A percentile compares a stretch with the other conserved stretches of the same genome.
Conservation (phyloP, 2,888 invertebrate species). For the Ophion obscuratus region DNA sequence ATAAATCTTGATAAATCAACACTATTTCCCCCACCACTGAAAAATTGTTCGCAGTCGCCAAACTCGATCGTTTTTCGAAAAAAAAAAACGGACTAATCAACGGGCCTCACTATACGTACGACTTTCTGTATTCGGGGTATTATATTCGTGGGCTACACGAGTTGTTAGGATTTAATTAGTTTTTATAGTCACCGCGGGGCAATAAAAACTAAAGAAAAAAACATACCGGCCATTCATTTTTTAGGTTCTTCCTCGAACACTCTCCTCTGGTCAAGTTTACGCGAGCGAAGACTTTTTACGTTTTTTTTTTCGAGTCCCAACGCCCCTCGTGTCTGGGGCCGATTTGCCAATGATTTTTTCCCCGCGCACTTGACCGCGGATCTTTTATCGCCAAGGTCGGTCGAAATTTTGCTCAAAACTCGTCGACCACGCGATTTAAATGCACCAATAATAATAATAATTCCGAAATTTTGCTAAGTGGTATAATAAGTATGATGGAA, state of each 20-base stretch:
- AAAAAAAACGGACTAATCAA: no score
- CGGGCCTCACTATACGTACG: conserved; percentile 1
- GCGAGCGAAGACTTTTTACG: conserved; percentile 30
- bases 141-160: conserved; percentile 63
- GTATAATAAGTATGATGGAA: no score
- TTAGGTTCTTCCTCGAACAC: conserved; percentile 49
- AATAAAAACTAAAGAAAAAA: conserved; percentile 26
- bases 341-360: conserved; percentile 12
- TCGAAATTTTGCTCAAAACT: no score
- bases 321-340: not conserved
- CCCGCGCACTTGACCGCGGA: not conserved
- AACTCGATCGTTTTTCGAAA: no score
- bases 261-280: conserved; percentile 64
- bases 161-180: conserved; percentile 66
- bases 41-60: no score
- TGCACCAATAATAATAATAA: no score
- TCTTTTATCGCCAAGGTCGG: no score
- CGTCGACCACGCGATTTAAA: no score
- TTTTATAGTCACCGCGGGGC: conserved; percentile 56
- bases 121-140: conserved; percentile 53
- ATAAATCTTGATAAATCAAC: no score
- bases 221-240: conserved; percentile 61
- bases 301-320: not conserved
- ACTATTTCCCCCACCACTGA: no score
- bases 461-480: no score